Base-by-base conservation (phyloP, 2,888 invertebrate genomes). In the Sminthurides aquaticus region DNA sequence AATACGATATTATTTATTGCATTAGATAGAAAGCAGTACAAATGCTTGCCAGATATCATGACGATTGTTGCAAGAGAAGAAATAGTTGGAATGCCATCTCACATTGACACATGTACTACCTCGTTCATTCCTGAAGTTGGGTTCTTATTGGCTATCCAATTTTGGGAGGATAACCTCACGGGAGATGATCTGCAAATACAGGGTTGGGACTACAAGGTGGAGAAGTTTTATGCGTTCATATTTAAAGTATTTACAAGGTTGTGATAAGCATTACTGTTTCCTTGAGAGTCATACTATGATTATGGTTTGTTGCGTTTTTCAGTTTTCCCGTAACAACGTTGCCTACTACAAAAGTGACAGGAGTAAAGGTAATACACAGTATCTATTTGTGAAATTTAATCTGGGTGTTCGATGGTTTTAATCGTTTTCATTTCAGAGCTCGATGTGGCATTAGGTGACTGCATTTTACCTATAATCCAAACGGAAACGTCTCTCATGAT, bases 401-500 rank as follows among this genome's bases (percentile, higher is more conserved):
- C 65, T 64, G 64, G n/a, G n/a, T n/a, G n/a, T n/a, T n/a, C n/a
- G n/a, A n/a, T n/a, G n/a, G n/a, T 67, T 34, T 22, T 26, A 62
- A 29, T 43, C 68, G 65, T 72, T 76, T 77, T 71, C 77, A 85
- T 76, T 77, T 71, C 77, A 85, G 90, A 90, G 77, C 77, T 93
- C 74, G 92, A 94, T 78, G 79, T 82, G 67, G 81, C 85, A 71
- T 81, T 91, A 67, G 92, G 92, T 48, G 89, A 92, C 79, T 85
- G 88, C 48, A 85, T 87, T 75, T 83, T 86, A 15, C 87, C 88
- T 76, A 90, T 93, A 75, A 84, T 86, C 74, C 88, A 89, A 66
- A 86, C 87, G 72, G 91, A 94, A 80, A 87, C 87, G 2, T 81
- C 85, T 64, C 88, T 93, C 75, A 86, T 91, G 83, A 81, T 86